Evolutionary conservation across 1,140 invertebrate species (phyloP), one percentile per base, ranked within the genome.

Genomic region (Aphidius gifuensis): DNA sequence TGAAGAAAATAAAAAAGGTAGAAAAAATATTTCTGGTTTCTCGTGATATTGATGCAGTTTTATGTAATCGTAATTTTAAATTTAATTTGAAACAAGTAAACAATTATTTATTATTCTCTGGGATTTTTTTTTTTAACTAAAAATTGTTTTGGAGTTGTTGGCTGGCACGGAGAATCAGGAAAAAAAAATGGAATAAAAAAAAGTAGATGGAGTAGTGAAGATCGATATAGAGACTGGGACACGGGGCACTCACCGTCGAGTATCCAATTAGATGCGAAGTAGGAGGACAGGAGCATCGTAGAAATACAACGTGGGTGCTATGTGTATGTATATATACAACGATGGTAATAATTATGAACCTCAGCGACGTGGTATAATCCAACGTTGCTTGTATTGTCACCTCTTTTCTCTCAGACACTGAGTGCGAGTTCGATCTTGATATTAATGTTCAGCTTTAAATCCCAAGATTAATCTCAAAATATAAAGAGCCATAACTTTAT

Each of bases 321-420:
- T 6, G 16, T 16, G 50, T 32, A 32, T 32, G 4, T 32, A 32
- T 32, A 32, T 32, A 32, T 32, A 32, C 23, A 32, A 58, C 58
- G 48, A 55, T 58, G 23, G 49, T 62, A 68, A 67, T 71, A 73
- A 72, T 73, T 73, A 73, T 67, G 66, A 70, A 66, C 32, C 43
- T 60, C 68, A 56, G 57, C 61, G 64, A 66, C 53, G 23, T 32
- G 23, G 23, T 32, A 32, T 32, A 32, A 32, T 32, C 23, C 23
- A 32, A 32, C 23, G 23, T 32, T 32, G 23, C 23, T 32, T 32
- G 23, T 32, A 32, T 32, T 32, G 23, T 32, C 23, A 58, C 57
- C 54, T 45, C 44, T 45, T 45, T 45, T 11, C 44, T 45, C 44
- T 45, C 44, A 32, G 23, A 32, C 57, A 69, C 61, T 57, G 53